Evolutionary conservation across 2,888 invertebrate genomes (phyloP).

Genomic region (Vandiemenella viatica): DNA sequence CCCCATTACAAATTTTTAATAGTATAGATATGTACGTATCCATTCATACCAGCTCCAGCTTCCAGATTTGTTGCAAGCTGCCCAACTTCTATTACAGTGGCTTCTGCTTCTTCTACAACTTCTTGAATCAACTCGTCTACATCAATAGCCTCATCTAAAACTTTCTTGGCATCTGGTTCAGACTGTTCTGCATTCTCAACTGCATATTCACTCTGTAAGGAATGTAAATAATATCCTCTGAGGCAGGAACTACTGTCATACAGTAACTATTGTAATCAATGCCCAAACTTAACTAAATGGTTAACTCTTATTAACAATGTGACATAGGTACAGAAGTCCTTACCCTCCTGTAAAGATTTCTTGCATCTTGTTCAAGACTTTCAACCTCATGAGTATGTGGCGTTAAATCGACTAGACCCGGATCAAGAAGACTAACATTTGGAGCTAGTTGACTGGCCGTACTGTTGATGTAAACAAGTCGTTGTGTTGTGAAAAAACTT

Average conservation of each 20-base stretch:
- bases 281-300: too few relatives aligned
- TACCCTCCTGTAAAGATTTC: conserved; percentile 40
- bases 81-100: conserved; percentile 54
- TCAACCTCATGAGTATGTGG: conserved; percentile 39
- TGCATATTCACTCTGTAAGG: conserved; percentile 40
- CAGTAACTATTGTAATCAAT: neutral
- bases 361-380: conserved; percentile 33
- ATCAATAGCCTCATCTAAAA: conserved; percentile 37
- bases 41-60: conserved; percentile 40
- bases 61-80: conserved; percentile 58
- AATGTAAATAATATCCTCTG: too few relatives aligned
- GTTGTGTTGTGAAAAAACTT: conserved; percentile 75
- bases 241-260: neutral
- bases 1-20: too few relatives aligned
- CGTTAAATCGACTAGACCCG: conserved; percentile 46
- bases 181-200: conserved; percentile 46
- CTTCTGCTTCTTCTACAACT: conserved; percentile 39
- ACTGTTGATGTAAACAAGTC: conserved; percentile 64
- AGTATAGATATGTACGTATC: too few relatives aligned
- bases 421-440: conserved; percentile 47
- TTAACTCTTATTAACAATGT: too few relatives aligned
- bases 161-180: conserved; percentile 35
- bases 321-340: conserved; percentile 18
- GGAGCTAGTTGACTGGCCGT: conserved; percentile 52
- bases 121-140: conserved; percentile 33